Percentiles rank a stretch among this genome's conserved stretches.
These are phyloP conservation scores for Maniola hyperantus DNA, from an alignment of 2,888 invertebrate genomes.

Conservation along the genomic window DNA sequence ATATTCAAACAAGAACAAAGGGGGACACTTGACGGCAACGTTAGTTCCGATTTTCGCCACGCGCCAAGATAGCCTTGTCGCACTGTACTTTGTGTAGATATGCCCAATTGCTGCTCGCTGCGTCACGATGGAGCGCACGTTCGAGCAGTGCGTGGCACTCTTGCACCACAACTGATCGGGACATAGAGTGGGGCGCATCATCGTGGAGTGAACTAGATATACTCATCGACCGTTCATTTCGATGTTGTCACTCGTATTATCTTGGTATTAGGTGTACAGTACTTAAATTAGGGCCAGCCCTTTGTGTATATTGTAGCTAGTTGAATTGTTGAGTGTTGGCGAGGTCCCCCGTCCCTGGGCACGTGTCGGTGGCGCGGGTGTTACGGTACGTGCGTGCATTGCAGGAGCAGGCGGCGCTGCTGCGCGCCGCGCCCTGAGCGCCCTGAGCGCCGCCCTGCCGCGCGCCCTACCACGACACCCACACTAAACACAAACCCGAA, in stretches of 20 bases:
- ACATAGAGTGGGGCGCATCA: too few relatives aligned
- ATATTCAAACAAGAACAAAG: too few relatives aligned
- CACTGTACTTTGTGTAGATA: too few relatives aligned
- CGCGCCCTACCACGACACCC: background rate
- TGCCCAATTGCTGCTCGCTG: too few relatives aligned
- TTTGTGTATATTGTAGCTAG: background rate
- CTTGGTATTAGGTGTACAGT: background rate
- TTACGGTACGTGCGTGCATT: conserved; percentile 7
- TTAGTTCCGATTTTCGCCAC: too few relatives aligned
- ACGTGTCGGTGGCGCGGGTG: background rate
- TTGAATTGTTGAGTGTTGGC: background rate
- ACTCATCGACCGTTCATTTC: background rate
- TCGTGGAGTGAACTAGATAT: too few relatives aligned
- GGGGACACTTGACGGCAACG: too few relatives aligned
- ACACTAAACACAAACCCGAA: background rate
- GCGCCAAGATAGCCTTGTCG: too few relatives aligned
- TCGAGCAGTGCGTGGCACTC: too few relatives aligned
- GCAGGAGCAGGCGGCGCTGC: conserved; percentile 51
- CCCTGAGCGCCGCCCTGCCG: background rate
- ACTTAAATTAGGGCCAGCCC: background rate
- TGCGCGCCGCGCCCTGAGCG: conserved; percentile 37
- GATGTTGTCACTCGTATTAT: background rate
- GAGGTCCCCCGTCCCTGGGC: background rate
- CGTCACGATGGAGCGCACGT: too few relatives aligned
- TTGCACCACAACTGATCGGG: too few relatives aligned